Evolutionary conservation across 2,888 invertebrate species (phyloP).

Genomic region (Galerucella pusilla): DNA sequence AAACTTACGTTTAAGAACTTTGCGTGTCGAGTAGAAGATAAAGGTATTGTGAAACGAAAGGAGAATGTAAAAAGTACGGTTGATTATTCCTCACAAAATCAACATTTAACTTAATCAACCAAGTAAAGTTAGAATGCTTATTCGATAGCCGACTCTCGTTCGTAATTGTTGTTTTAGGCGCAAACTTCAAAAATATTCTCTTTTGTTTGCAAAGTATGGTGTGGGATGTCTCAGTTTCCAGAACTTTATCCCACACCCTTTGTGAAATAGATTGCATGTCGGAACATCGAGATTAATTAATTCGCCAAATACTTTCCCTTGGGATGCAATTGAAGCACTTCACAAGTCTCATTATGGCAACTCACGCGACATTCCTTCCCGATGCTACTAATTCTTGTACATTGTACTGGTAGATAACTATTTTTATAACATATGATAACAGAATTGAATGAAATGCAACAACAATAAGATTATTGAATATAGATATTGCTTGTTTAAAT

Average conservation of each 20-base stretch:
- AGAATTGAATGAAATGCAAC: too few species aligned
- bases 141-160: conserved; percentile 8
- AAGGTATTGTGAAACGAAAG: conserved; percentile 5
- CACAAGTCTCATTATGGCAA: conserved; percentile 17
- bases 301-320: conserved; percentile 23
- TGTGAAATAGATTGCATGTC: conserved; percentile 20
- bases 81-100: conserved; percentile 3
- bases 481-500: too few species aligned
- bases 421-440: too few species aligned
- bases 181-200: conserved; percentile 23
- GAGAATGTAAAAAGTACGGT: background rate
- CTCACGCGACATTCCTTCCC: conserved; percentile 13
- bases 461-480: too few species aligned
- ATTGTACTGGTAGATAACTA: background rate
- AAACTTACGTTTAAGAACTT: background rate
- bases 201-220: conserved; percentile 24
- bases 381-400: background rate
- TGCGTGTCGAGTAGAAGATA: background rate
- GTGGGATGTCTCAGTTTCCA: conserved; percentile 12
- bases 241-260: conserved; percentile 25
- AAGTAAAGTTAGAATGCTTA: conserved; percentile 5
- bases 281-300: conserved; percentile 26
- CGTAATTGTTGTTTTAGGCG: conserved; percentile 3
- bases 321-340: conserved; percentile 21
- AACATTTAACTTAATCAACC: conserved; percentile 3